A percentile compares a stretch with the other conserved stretches of the same genome.
Conservation (phyloP, 2,888 invertebrate genomes). For the Neuroscelio doddi region DNA sequence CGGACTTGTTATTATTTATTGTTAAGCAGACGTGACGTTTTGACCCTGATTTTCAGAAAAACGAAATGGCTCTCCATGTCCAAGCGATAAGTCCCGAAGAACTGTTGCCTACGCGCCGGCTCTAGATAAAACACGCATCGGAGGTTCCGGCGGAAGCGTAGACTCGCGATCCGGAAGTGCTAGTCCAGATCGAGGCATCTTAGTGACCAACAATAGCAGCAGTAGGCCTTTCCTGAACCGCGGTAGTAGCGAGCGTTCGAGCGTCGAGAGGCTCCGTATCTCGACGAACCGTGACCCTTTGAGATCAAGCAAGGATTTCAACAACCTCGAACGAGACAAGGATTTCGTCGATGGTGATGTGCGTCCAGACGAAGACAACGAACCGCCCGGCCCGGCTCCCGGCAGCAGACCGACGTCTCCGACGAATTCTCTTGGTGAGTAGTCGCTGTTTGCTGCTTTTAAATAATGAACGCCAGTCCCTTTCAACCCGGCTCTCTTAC, state of each 20-base stretch:
- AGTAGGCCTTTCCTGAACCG: constrained; percentile 60
- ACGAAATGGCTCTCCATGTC: constrained; percentile 68
- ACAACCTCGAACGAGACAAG: constrained; percentile 64
- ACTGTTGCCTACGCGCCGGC: constrained; percentile 68
- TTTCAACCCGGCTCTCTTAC: constrained; percentile 48
- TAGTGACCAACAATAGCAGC: constrained; percentile 27
- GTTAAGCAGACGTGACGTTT: background rate
- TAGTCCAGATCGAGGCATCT: constrained; percentile 63
- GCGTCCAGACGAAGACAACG: constrained; percentile 71
- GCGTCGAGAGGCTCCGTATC: constrained; percentile 62
- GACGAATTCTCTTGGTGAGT: constrained; percentile 62
- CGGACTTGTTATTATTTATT: background rate
- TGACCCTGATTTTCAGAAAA: constrained; percentile 52
- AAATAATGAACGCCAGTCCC: constrained; percentile 53
- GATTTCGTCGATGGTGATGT: constrained; percentile 66
- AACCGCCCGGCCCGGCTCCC: constrained; percentile 69
- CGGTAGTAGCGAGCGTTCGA: constrained; percentile 63
- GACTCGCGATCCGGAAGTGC: constrained; percentile 69
- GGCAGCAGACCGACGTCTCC: constrained; percentile 68
- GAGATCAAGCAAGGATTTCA: constrained; percentile 59
- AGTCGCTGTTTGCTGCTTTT: constrained; percentile 41
- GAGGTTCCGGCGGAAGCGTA: constrained; percentile 67
- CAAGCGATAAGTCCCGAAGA: constrained; percentile 72
- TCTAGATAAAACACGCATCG: constrained; percentile 65
- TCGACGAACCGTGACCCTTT: constrained; percentile 62